A percentile compares a stretch with the other conserved stretches of the same genome.
Conservation (phyloP, 2,888 invertebrate genomes). For the Zeuzera pyrina region DNA sequence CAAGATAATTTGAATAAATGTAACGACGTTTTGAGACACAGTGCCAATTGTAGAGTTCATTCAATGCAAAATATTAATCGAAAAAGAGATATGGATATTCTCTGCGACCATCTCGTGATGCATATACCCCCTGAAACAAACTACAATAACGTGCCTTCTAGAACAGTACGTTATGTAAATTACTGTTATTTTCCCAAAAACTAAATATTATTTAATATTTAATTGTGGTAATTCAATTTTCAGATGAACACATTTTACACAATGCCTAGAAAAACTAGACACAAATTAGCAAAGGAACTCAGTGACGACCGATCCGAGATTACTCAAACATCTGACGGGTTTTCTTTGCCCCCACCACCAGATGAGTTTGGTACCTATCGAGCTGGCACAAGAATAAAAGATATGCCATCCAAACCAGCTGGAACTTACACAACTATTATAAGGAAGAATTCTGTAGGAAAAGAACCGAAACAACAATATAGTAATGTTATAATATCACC, state of each 20-base stretch:
- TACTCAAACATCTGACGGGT: constrained; percentile 58
- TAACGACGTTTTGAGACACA: constrained; percentile 34
- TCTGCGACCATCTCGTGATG: constrained; percentile 56
- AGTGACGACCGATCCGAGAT: constrained; percentile 59
- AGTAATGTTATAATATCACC: constrained; percentile 39
- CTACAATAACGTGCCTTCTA: constrained; percentile 48
- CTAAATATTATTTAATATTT: not conserved
- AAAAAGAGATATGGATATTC: constrained; percentile 49
- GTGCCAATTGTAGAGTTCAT: constrained; percentile 46
- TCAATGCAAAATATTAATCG: constrained; percentile 57
- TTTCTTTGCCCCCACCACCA: constrained; percentile 61
- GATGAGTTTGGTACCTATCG: constrained; percentile 60
- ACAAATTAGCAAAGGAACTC: constrained; percentile 46
- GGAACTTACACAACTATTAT: constrained; percentile 49
- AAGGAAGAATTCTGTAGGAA: constrained; percentile 37
- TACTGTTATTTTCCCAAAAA: not conserved
- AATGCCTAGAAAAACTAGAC: constrained; percentile 58
- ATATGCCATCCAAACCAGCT: constrained; percentile 44
- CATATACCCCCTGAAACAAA: constrained; percentile 53
- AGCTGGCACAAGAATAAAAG: constrained; percentile 49
- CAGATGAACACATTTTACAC: constrained; percentile 66
- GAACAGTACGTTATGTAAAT: constrained; percentile 35
- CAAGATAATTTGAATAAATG: constrained; percentile 29
- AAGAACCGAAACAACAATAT: constrained; percentile 33
- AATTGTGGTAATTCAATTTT: constrained; percentile 16